Conservation (phyloP, 2,797 vertebrate genomes). For the Selene dorsalis region DNA sequence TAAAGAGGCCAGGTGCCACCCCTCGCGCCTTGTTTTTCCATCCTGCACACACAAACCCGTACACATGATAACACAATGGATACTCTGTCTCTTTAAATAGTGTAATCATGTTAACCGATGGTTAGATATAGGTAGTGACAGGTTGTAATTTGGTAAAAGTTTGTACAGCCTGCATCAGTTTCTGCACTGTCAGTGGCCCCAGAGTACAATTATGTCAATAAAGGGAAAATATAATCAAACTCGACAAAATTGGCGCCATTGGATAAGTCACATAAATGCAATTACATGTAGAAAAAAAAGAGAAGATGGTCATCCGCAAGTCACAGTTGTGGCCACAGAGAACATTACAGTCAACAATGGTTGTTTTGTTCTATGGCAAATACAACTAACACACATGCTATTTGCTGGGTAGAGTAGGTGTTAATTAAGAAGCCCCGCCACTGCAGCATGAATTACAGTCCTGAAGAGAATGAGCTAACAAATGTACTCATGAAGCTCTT, state of each 20-base stretch:
- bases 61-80: slow-evolving; percentile 9
- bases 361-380: slow-evolving; percentile 70
- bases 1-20: slow-evolving; percentile 73
- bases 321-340: slow-evolving; percentile 59
- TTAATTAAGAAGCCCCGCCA: slow-evolving; percentile 77
- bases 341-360: slow-evolving; percentile 68
- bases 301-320: slow-evolving; percentile 63
- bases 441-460: slow-evolving; percentile 67
- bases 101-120: slow-evolving; percentile 37
- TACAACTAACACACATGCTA: slow-evolving; percentile 59
- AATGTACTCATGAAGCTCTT: slow-evolving; percentile 61
- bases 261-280: slow-evolving; percentile 49
- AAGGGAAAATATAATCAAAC: slow-evolving; percentile 57
- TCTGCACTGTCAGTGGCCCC: slow-evolving; percentile 25
- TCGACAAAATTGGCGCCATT: slow-evolving; percentile 43
- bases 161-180: slow-evolving; percentile 43
- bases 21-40: slow-evolving; percentile 37
- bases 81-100: slow-evolving; percentile 49
- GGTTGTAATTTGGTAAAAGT: slow-evolving; percentile 50
- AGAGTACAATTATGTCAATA: slow-evolving; percentile 30
- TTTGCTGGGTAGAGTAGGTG: slow-evolving; percentile 74
- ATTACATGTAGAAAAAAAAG: slow-evolving; percentile 59
- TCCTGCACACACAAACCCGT: slow-evolving; percentile 29
- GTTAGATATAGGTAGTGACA: slow-evolving; percentile 39
- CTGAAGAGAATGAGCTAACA: slow-evolving; percentile 67